Evolutionary conservation across 2,113 vertebrate species (phyloP).

Genomic region (Sardina pilchardus): DNA sequence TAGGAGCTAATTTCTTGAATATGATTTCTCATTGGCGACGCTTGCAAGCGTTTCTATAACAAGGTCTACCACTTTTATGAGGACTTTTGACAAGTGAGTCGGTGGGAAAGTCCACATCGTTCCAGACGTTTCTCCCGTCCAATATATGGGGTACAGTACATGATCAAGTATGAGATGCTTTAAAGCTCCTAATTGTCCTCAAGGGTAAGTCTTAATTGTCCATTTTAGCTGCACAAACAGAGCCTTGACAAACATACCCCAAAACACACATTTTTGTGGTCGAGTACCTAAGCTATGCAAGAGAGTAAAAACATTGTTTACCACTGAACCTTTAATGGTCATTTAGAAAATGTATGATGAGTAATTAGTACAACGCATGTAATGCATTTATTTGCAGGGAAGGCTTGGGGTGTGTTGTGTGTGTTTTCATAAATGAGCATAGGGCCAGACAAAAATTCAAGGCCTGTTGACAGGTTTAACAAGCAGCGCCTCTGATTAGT

Average conservation of each 20-base stretch:
- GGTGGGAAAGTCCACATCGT: background rate
- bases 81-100: background rate
- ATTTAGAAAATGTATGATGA: too few species aligned
- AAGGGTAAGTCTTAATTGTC: background rate
- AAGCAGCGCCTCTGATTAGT: too few species aligned
- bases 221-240: background rate
- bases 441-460: background rate
- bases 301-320: too few species aligned
- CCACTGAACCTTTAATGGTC: too few species aligned
- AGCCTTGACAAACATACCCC: background rate
- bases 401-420: background rate
- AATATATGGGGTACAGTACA: background rate
- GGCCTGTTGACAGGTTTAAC: background rate
- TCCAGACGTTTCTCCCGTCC: background rate
- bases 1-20: background rate
- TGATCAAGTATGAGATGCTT: background rate
- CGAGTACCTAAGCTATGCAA: background rate
- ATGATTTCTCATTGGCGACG: background rate
- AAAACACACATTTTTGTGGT: background rate
- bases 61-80: background rate
- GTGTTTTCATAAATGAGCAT: background rate
- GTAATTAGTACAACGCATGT: background rate
- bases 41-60: background rate
- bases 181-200: background rate
- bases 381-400: background rate